phyloP scores from a whole-genome alignment of 2,113 vertebrate genomes.

The Periophthalmus modestus region DNA sequence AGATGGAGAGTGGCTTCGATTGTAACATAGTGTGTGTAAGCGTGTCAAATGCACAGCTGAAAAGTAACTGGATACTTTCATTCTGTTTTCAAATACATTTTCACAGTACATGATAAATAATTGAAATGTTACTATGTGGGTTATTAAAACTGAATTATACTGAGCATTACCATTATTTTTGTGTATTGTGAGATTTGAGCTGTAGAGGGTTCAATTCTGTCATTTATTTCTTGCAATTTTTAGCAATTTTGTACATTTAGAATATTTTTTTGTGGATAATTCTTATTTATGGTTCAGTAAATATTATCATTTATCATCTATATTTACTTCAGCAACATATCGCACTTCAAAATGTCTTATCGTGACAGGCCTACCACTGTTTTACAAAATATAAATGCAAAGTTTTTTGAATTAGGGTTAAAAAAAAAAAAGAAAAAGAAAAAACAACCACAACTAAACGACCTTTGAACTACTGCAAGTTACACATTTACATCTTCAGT shows the following conservation, averaged over 20 bases:
- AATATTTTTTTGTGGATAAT: no score
- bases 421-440: neutral
- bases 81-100: neutral
- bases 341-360: no score
- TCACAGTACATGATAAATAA: neutral
- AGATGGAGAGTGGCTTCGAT: constrained; percentile 31
- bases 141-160: neutral
- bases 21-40: constrained; percentile 31
- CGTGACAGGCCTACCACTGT: no score
- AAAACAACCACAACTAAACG: neutral
- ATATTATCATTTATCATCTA: no score
- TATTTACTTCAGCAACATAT: no score
- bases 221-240: no score
- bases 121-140: neutral
- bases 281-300: no score
- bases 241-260: no score
- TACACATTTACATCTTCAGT: neutral
- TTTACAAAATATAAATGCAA: neutral
- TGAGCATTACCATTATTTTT: neutral
- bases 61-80: neutral
- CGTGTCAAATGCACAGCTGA: neutral
- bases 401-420: neutral
- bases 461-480: neutral
- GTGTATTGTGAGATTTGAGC: no score
- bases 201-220: no score